Percentiles rank a stretch among this genome's conserved stretches.
phyloP scores from a whole-genome alignment of 2,113 vertebrate species.

The Pseudorasbora parva region DNA sequence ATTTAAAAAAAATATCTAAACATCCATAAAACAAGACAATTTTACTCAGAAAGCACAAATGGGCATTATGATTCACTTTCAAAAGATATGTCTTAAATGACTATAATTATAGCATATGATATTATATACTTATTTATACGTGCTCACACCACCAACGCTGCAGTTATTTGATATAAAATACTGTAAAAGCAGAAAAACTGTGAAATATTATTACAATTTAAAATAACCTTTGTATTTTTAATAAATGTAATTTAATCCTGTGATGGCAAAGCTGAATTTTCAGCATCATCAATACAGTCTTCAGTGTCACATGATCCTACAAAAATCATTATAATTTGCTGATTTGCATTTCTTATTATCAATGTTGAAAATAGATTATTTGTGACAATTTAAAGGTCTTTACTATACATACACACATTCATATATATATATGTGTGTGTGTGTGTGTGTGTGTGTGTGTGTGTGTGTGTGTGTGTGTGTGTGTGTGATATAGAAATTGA shows the following conservation, averaged over 20 bases:
- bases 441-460: too few relatives aligned
- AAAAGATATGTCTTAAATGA: neutral
- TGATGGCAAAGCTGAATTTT: neutral
- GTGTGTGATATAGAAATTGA: too few relatives aligned
- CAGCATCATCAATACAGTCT: neutral
- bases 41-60: neutral
- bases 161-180: neutral
- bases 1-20: neutral
- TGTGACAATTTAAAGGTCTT: too few relatives aligned
- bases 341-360: neutral
- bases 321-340: neutral
- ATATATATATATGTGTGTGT: too few relatives aligned
- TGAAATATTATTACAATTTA: neutral
- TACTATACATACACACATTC: too few relatives aligned
- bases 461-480: too few relatives aligned
- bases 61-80: neutral
- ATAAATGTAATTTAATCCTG: neutral
- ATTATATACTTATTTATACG: neutral
- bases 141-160: neutral
- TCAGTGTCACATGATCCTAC: neutral
- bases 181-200: too few relatives aligned
- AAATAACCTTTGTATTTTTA: neutral
- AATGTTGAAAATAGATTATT: neutral
- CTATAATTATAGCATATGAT: neutral
- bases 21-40: neutral